Evolutionary conservation across 2,888 invertebrate species (phyloP).

Genomic region (Entomobrya multifasciata): DNA sequence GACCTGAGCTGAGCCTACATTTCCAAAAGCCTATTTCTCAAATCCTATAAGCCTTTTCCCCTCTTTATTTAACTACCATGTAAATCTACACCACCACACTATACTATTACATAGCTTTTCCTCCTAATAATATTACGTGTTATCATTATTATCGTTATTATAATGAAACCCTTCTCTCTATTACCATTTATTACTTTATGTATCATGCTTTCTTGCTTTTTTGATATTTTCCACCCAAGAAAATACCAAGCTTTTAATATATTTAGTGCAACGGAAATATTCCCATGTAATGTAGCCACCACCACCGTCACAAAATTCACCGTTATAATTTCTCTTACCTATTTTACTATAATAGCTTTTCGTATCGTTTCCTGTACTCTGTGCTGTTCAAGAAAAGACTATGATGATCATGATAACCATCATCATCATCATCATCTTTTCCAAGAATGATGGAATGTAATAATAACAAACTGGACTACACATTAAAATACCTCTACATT

Average conservation of each 20-base stretch:
- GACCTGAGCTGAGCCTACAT: neutral
- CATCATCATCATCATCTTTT: too few species aligned
- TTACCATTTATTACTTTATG: too few species aligned
- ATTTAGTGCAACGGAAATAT: neutral
- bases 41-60: conserved; percentile 12
- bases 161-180: neutral
- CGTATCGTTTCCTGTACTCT: neutral
- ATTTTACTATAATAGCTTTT: neutral
- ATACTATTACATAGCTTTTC: neutral
- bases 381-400: neutral
- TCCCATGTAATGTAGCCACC: neutral
- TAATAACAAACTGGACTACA: too few species aligned
- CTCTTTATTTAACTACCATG: neutral
- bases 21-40: too few species aligned
- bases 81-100: too few species aligned
- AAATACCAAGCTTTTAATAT: too few species aligned
- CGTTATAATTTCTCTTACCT: neutral
- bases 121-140: conserved; percentile 11
- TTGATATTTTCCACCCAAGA: conserved; percentile 22
- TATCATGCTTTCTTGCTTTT: neutral
- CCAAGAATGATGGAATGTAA: conserved; percentile 22
- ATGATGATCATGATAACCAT: too few species aligned
- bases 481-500: too few species aligned
- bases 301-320: too few species aligned
- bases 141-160: conserved; percentile 7